Conservation (phyloP, 2,113 vertebrate species). For the Phrynocephalus versicolor region DNA sequence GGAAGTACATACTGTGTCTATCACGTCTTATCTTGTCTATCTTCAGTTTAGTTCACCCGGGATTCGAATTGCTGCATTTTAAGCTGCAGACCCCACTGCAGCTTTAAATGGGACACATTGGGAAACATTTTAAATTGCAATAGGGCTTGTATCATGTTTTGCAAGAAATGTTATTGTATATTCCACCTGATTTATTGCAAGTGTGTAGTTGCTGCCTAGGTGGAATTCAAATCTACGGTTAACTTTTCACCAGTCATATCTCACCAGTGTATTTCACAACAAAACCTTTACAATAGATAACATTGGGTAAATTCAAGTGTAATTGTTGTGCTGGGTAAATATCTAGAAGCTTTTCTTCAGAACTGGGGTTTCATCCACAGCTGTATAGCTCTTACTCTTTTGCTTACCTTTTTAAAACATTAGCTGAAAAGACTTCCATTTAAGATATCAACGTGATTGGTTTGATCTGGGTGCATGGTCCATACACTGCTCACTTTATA, state of each 20-base stretch:
- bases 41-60: no score
- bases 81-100: no score
- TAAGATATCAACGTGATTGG: neutral
- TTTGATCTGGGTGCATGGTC: neutral
- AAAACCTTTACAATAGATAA: neutral
- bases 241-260: neutral
- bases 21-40: no score
- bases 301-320: neutral
- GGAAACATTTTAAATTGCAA: no score
- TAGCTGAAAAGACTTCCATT: neutral
- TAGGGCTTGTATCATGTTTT: no score
- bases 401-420: neutral
- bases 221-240: neutral
- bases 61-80: no score
- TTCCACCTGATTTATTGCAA: no score
- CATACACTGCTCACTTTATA: neutral
- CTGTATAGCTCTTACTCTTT: no score
- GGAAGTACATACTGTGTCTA: no score
- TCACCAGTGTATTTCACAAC: neutral
- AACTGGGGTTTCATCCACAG: neutral
- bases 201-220: no score
- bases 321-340: neutral
- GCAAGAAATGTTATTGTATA: no score
- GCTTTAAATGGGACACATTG: no score
- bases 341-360: neutral